phyloP scores from a whole-genome alignment of 2,113 vertebrate species.

The Pelobates fuscus region DNA sequence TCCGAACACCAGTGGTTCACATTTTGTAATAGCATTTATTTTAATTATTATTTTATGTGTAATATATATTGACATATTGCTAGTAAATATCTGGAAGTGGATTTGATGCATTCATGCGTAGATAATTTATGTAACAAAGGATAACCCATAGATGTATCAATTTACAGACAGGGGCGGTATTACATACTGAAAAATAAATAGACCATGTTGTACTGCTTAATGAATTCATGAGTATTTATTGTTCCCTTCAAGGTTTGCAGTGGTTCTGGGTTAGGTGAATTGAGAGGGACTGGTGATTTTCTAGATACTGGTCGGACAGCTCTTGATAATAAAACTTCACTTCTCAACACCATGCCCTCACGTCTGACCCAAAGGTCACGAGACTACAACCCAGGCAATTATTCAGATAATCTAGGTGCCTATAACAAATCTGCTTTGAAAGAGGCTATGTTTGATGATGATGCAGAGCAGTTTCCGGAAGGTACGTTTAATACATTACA shows the following conservation, averaged over 20 bases:
- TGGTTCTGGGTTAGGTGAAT: constrained; percentile 71
- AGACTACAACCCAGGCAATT: constrained; percentile 89
- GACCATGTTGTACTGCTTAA: too few species aligned
- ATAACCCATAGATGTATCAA: too few species aligned
- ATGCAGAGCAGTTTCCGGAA: constrained; percentile 80
- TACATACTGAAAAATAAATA: too few species aligned
- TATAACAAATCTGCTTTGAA: constrained; percentile 86
- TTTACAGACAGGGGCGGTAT: too few species aligned
- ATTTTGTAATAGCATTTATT: too few species aligned
- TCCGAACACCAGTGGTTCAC: too few species aligned
- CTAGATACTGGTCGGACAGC: constrained; percentile 80
- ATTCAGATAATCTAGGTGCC: constrained; percentile 75
- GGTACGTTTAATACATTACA: constrained; percentile 64
- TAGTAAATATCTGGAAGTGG: background rate
- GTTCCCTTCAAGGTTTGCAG: constrained; percentile 58
- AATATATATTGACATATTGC: too few species aligned
- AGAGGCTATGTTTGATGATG: constrained; percentile 85
- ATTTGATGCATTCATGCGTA: too few species aligned
- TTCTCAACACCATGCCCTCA: constrained; percentile 86
- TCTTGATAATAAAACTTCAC: constrained; percentile 90
- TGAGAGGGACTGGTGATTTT: constrained; percentile 68
- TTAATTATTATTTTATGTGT: too few species aligned
- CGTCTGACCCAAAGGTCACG: constrained; percentile 84
- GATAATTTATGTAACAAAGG: too few species aligned
- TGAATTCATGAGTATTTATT: too few species aligned